Conservation (phyloP, 2,113 vertebrate genomes). For the Mola mola region DNA sequence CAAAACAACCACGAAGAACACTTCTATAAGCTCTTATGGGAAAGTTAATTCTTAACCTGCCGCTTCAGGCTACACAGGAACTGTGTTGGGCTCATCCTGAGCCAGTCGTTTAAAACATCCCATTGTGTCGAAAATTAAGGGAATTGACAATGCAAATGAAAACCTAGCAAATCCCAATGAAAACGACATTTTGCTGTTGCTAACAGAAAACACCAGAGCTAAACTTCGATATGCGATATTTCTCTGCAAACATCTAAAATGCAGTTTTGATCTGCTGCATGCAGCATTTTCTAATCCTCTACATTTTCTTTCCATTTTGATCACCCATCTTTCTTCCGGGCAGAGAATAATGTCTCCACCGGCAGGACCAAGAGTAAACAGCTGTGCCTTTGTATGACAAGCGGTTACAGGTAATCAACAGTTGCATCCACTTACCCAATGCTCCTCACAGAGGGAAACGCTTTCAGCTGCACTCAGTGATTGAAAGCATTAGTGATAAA, state of each 20-base stretch:
- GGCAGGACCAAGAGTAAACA: slow-evolving; percentile 74
- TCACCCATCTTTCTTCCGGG: slow-evolving; percentile 55
- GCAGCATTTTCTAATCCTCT: slow-evolving; percentile 21
- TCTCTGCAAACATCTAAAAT: slow-evolving; percentile 32
- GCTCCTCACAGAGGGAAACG: slow-evolving; percentile 75
- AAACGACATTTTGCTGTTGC: slow-evolving; percentile 7
- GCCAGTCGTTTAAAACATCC: slow-evolving; percentile 21
- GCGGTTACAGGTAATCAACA: slow-evolving; percentile 82
- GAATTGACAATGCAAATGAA: slow-evolving; percentile 35
- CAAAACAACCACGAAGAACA: slow-evolving; percentile 65
- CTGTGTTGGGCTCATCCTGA: slow-evolving; percentile 14
- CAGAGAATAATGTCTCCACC: slow-evolving; percentile 57
- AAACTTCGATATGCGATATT: slow-evolving; percentile 28
- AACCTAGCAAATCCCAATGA: too few species aligned
- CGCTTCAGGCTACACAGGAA: slow-evolving; percentile 37
- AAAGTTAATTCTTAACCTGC: slow-evolving; percentile 67
- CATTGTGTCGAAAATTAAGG: slow-evolving; percentile 29
- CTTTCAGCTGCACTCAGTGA: slow-evolving; percentile 78
- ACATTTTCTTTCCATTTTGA: slow-evolving; percentile 47
- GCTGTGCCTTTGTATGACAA: slow-evolving; percentile 79
- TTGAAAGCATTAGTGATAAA: slow-evolving; percentile 82
- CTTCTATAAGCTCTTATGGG: slow-evolving; percentile 48
- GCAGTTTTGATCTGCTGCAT: slow-evolving; percentile 21
- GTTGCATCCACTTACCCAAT: slow-evolving; percentile 79
- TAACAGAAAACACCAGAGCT: slow-evolving; percentile 17